Base-by-base conservation (phyloP, 1,140 invertebrate genomes). In the Brachystomella parvula region DNA sequence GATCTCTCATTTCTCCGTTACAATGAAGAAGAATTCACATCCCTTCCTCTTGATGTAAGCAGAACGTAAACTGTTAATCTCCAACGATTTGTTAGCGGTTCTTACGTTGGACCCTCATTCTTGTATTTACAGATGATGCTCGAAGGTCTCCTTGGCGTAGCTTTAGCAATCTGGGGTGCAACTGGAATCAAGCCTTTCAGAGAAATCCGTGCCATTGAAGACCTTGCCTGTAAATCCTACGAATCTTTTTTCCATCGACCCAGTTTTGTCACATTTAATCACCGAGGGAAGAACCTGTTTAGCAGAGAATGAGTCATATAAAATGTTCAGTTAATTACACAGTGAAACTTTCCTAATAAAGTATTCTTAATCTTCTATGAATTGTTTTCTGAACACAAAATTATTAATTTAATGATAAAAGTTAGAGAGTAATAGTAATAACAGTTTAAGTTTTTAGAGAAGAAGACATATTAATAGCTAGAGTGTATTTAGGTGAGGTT, bases 241-340 rank as follows among this genome's bases (percentile, higher is more conserved):
- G 71, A 72, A 58, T 72, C 71, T 0, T 70, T 72, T 44, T 33
- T 70, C 6, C 57, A 70, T 35, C 33, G 71, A 31, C 68, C 68
- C 2, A 70, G 63, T 56, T 72, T 72, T 53, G 63, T 72, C 6
- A 72, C 68, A 9, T 72, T 72, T 31, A 72, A 72, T 61, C 71
- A 72, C 47, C 24, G 71, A 32, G 71, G 71, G 17, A 70, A 72
- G 29, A 70, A 70, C 24, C 26, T 72, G n/a, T 72, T 70, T 57
- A 66, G 68, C 59, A 49, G 12, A 12, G 31, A 24, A 39, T 15
- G 21, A 24, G 21, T 15, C 6, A 56, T 56, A 56, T n/a, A n/a
- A n/a, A n/a, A n/a, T n/a, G n/a, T n/a, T n/a, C n/a, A n/a, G n/a
- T n/a, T n/a, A n/a, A n/a, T n/a, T n/a, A n/a, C n/a, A n/a, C n/a